Evolutionary conservation across 2,888 invertebrate genomes (phyloP).

Genomic region (Lithophane semibrunnea): DNA sequence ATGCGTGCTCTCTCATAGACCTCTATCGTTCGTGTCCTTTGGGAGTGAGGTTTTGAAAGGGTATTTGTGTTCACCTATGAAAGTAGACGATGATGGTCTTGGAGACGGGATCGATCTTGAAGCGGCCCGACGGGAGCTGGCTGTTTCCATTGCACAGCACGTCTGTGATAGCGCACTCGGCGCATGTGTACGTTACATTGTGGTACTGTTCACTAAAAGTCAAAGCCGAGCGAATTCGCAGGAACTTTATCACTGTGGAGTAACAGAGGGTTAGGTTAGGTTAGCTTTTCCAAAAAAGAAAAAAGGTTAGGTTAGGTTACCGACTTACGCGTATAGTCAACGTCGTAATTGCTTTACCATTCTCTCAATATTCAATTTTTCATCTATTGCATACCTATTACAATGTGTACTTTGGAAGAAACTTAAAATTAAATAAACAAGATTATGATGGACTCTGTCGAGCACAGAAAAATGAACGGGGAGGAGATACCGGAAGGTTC

Average conservation of each 20-base stretch:
- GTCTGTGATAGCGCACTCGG: conserved; percentile 72
- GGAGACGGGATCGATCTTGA: conserved; percentile 68
- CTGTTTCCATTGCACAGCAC: conserved; percentile 78
- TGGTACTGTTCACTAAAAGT: accelerated
- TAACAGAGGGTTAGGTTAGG: neutral
- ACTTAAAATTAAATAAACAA: accelerated
- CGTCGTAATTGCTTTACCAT: neutral
- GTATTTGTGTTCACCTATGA: conserved; percentile 55
- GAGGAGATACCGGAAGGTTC: too few relatives aligned
- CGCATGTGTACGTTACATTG: conserved; percentile 69
- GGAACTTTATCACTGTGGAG: conserved; percentile 36
- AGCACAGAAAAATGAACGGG: neutral
- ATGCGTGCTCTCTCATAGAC: neutral
- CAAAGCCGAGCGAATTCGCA: conserved; percentile 27
- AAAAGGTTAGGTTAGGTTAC: too few relatives aligned
- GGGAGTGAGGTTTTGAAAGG: neutral
- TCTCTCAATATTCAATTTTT: neutral
- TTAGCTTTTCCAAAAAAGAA: too few relatives aligned
- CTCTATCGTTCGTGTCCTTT: neutral
- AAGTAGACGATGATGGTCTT: conserved; percentile 78
- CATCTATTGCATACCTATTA: neutral
- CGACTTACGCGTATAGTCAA: neutral
- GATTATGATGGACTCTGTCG: neutral
- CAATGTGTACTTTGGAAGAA: neutral
- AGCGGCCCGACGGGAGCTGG: conserved; percentile 65